Conservation (phyloP, 2,797 vertebrate genomes). For the Selene dorsalis region DNA sequence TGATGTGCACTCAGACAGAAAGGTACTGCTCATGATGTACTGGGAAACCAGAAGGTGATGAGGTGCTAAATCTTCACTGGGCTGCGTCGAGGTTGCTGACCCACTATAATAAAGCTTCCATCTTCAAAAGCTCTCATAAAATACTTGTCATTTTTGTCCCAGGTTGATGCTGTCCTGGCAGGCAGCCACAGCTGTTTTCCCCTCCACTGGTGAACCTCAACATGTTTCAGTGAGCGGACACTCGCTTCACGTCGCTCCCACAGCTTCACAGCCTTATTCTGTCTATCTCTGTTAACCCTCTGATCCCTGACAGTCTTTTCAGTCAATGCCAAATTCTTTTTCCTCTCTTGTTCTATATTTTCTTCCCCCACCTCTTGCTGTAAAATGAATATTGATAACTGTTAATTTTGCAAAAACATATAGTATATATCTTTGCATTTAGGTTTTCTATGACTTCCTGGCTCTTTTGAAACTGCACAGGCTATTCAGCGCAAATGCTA, state of each 20-base stretch:
- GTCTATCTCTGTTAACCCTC: not conserved
- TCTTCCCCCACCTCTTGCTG: not conserved
- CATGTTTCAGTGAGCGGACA: slow-evolving; percentile 53
- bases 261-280: not conserved
- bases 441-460: not conserved
- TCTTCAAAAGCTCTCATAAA: slow-evolving; percentile 82
- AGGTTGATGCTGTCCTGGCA: slow-evolving; percentile 72
- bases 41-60: slow-evolving; percentile 79
- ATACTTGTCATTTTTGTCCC: slow-evolving; percentile 80
- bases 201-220: slow-evolving; percentile 49
- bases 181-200: slow-evolving; percentile 82
- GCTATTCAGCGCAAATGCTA: not conserved
- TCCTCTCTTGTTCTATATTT: not conserved
- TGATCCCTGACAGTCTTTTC: not conserved
- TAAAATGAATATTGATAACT: not conserved
- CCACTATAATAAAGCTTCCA: slow-evolving; percentile 74
- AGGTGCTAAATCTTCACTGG: slow-evolving; percentile 78
- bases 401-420: not conserved
- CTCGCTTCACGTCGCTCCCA: slow-evolving; percentile 23
- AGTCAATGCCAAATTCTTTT: not conserved
- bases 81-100: slow-evolving; percentile 63
- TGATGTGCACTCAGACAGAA: slow-evolving; percentile 3
- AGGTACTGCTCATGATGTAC: slow-evolving; percentile 41
- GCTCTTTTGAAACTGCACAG: not conserved
- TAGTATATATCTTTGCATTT: not conserved